A percentile compares a stretch with the other conserved stretches of the same genome.
phyloP scores from a whole-genome alignment of 2,113 vertebrate species.

The Panthera leo region DNA sequence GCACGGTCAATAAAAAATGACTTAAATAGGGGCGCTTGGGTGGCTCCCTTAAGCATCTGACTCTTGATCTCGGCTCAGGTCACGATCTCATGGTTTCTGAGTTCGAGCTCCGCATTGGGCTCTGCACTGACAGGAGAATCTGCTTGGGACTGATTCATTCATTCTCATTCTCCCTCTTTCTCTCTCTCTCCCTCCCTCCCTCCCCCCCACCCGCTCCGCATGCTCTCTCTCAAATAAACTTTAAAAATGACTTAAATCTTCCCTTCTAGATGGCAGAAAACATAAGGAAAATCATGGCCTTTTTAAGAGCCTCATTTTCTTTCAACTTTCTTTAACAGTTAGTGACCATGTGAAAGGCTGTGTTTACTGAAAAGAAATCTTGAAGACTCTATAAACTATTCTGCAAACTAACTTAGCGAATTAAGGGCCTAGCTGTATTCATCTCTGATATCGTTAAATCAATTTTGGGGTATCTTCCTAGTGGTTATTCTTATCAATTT shows the following conservation, averaged over 20 bases:
- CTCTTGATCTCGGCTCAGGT: no score
- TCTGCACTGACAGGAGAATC: no score
- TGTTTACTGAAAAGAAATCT: not conserved
- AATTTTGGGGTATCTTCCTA: not conserved
- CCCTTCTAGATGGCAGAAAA: not conserved
- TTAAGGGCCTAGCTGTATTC: not conserved
- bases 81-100: no score
- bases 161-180: no score
- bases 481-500: not conserved
- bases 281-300: not conserved
- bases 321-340: not conserved
- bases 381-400: not conserved
- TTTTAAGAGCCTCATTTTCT: not conserved
- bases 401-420: not conserved
- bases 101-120: no score
- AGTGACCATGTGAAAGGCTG: not conserved
- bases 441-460: not conserved
- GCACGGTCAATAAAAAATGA: not conserved
- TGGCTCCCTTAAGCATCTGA: no score
- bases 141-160: no score
- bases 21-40: no score
- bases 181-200: no score
- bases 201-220: no score
- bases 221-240: no score
- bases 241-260: not conserved